Base-by-base conservation (phyloP, 53 echinoderm and acorn worm genomes). In the Apostichopus leukothele region DNA sequence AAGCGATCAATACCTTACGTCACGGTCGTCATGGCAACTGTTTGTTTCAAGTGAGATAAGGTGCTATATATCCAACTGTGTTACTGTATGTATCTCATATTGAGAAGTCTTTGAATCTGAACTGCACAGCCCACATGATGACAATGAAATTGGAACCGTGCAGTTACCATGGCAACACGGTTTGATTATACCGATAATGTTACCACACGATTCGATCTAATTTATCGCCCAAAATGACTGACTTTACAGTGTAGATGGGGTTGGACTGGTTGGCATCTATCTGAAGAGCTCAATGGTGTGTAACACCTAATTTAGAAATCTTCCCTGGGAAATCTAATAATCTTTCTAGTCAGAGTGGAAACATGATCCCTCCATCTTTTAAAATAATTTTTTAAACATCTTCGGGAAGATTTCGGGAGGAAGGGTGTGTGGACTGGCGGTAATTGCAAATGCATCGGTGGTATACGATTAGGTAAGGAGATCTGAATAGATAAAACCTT, bases 171-270 rank as follows among this genome's bases (percentile, higher is more conserved):
- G 71, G 71, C 71, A 71, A 71, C 71, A 71, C 18, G 20, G 71
- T 71, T 71, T 71, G 71, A 71, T 71, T 71, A 71, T 71, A 71
- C n/a, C 18, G 71, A 71, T 71, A 71, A 71, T 71, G 71, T 71
- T 71, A 71, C 71, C 71, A 71, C 13, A 71, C 71, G 18, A 16
- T 71, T 3, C 18, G 20, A 71, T 71, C 71, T 18, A 71, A 71
- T 71, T 71, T 39, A 71, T 71, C 71, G 18, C 6, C 16, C n/a
- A 21, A 18, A 19, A 16, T 16, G 18, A n/a, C 18, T 71, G 71
- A 71, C 18, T 71, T 71, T 6, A 71, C 16, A 19, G 20, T 16
- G 18, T n/a, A 19, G 18, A n/a, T 71, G 71, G 71, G 18, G 20
- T n/a, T 71, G 71, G 71, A 63, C 16, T 13, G 63, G 11, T 63